Evolutionary conservation across 2,113 vertebrate genomes (phyloP), one percentile per base, ranked within the genome.

Genomic region (Dendrocopos noguchii): DNA sequence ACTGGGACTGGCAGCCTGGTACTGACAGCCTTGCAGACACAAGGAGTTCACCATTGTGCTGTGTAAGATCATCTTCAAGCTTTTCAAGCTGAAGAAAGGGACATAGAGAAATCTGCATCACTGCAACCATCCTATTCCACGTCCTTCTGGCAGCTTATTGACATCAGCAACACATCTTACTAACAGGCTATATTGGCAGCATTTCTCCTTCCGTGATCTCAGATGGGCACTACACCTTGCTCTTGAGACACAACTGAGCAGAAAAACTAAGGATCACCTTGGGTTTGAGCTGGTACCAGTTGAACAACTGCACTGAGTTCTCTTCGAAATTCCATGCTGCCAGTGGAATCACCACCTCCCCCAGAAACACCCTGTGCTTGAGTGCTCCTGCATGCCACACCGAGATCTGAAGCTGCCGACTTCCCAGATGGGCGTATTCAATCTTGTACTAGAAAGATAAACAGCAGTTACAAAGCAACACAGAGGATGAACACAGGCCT

Each of bases 381-480:
- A 99, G 97, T 2, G 95, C 91, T 53, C 97, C 98, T 50, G 97
- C 95, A 46, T 99, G 99, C 99, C 98, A 99, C 96, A 99, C 98
- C 0, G 98, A 98, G 22, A 98, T 97, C 90, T 98, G 98, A 87
- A 99, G 98, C 36, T 96, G 96, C 74, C 98, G 98, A 20, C 96
- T 97, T 76, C 64, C 84, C 96, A 99, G 96, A 96, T 98, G 97
- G 44, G 96, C 91, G 27, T 78, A 96, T 71, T 98, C 98, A 79
- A 98, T 97, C 60, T 97, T 96, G 92, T 98, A 98, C 99, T 99
- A 75, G 31, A 78, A 92, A 85, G 73, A 95, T 2, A 95, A 94
- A 88, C 34, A 91, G 33, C 66, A 73, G 31, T 87, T 80, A 67
- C 42, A 78, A 34, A 70, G 34, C 31, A 63, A 27, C 2, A 12